These are phyloP conservation scores for Malacosoma neustria DNA, from an alignment of 2,888 invertebrate genomes.

Conservation along the genomic window DNA sequence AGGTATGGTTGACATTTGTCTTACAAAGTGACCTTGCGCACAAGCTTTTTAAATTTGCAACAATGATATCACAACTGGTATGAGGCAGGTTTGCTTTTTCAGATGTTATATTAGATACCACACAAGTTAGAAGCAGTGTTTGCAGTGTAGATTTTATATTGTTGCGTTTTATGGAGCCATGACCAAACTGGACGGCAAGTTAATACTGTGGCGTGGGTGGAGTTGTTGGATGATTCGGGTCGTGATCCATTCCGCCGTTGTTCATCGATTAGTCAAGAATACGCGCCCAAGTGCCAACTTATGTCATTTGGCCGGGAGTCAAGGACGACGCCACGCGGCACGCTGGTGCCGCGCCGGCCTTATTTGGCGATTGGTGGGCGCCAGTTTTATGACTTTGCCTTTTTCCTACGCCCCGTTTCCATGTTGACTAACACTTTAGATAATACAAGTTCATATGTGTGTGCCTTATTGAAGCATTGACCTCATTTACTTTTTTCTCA, in stretches of 20 bases:
- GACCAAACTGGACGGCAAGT: conserved; percentile 43
- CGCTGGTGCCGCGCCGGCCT: conserved; percentile 63
- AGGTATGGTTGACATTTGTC: background rate
- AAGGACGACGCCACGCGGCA: conserved; percentile 61
- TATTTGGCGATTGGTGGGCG: conserved; percentile 73
- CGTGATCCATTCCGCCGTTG: conserved; percentile 57
- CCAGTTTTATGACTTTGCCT: conserved; percentile 71
- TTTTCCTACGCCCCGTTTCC: conserved; percentile 62
- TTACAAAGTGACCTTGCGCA: background rate
- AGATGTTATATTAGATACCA: background rate
- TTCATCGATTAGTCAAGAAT: conserved; percentile 69
- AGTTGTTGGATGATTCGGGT: conserved; percentile 42
- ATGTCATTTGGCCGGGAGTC: conserved; percentile 73
- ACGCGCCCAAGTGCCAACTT: conserved; percentile 72
- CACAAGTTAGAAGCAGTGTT: background rate
- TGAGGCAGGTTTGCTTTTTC: background rate
- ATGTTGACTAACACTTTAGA: conserved; percentile 51
- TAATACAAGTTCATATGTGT: conserved; percentile 44
- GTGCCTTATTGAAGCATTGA: conserved; percentile 40
- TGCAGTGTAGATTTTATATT: background rate
- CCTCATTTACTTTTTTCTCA: conserved; percentile 33
- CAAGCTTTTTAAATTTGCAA: background rate
- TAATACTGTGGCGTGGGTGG: conserved; percentile 58
- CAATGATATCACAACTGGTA: background rate
- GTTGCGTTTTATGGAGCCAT: conserved; percentile 41